Evolutionary conservation across 2,113 vertebrate species (phyloP), one percentile per base, ranked within the genome.

Genomic region (Dipodomys ordii): DNA sequence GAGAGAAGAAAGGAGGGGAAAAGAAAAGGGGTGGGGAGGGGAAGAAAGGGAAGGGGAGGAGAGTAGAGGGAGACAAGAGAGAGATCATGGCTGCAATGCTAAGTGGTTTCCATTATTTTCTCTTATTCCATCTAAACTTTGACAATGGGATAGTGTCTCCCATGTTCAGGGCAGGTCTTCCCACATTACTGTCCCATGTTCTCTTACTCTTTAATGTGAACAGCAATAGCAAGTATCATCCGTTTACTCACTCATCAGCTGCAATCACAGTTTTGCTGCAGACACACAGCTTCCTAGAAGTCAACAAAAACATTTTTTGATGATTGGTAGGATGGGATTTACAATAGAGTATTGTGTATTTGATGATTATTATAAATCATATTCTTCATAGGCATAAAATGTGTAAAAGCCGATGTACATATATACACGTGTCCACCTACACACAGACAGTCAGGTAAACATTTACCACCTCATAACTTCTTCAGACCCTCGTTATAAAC

Each of bases 401-500:
- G 1, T 35, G 28, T 78, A 39, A 73, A 73, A n/a, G 18, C 32
- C 2, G 32, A 83, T 1, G 8, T 73, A 60, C 20, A 5, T 35
- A 23, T 16, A 6, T 46, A 49, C 65, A 5, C 11, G 32, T 68
- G 18, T 27, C 5, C 6, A 12, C 30, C 23, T 25, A 39, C 39
- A 6, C 4, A 28, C 39, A 11, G 28, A 74, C 74, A 94, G 60
- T 32, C 28, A 65, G 71, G 49, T 88, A 73, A 57, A 28, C 82
- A 86, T 79, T 69, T 86, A 79, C 64, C 39, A 88, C 15, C 53
- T 64, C 20, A 27, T 73, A 23, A 30, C 44, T 81, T 46, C 65
- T 69, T 65, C 71, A 91, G 73, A 74, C 35, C n/a, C 49, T 93
- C 64, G 71, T 27, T 88, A 73, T 78, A 71, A 93, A n/a, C 28